phyloP scores from a whole-genome alignment of 2,797 vertebrate genomes.

The Linurgus olivaceus region DNA sequence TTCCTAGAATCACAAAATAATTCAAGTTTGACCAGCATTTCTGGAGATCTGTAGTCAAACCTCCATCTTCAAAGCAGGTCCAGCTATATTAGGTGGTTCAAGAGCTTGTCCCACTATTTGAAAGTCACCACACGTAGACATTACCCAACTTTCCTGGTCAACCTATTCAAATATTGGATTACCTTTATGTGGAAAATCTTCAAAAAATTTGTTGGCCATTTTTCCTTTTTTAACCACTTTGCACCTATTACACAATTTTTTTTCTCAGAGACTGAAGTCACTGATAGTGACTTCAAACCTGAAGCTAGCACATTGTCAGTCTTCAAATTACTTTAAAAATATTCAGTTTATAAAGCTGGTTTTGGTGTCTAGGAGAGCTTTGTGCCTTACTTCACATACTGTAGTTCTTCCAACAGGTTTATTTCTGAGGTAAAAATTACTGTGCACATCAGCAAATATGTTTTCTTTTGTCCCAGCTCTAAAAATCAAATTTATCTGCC shows the following conservation, averaged over 20 bases:
- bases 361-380: not conserved
- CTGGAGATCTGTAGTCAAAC: not conserved
- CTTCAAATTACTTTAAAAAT: not conserved
- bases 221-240: not conserved
- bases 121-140: not conserved
- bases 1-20: not conserved
- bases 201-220: rapidly evolving
- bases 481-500: not conserved
- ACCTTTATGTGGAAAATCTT: not conserved
- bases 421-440: not conserved
- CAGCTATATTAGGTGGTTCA: not conserved
- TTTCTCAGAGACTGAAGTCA: not conserved
- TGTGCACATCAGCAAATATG: not conserved
- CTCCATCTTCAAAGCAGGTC: not conserved
- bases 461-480: not conserved
- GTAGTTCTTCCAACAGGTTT: not conserved
- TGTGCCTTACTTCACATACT: not conserved
- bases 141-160: not conserved
- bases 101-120: not conserved
- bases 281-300: not conserved
- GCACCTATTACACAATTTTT: not conserved
- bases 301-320: not conserved
- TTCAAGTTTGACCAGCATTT: not conserved
- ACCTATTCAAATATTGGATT: not conserved
- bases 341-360: not conserved